Percentiles rank a stretch among this genome's conserved stretches.
Conservation (phyloP, 2,888 invertebrate genomes). For the Heterodera filipjevi region DNA sequence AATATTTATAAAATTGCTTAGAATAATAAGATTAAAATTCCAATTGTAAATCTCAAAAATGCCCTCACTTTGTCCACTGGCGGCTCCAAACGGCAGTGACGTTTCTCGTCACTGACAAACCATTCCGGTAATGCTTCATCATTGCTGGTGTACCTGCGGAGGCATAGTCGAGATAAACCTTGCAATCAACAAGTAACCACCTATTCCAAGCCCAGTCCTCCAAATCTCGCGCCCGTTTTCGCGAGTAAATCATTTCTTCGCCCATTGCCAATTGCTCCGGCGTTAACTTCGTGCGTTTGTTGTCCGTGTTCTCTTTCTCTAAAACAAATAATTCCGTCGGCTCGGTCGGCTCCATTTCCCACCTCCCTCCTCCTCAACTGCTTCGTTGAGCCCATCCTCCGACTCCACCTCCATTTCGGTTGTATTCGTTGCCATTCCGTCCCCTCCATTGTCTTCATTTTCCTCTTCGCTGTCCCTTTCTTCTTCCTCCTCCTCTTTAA, state of each 20-base stretch:
- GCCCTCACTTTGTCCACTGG: slow-evolving; percentile 78
- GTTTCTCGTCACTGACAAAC: slow-evolving; percentile 91
- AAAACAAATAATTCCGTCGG: slow-evolving; percentile 35
- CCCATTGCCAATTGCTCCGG: slow-evolving; percentile 90
- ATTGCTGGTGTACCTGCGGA: slow-evolving; percentile 75
- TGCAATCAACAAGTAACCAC: slow-evolving; percentile 14
- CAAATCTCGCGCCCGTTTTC: slow-evolving; percentile 83
- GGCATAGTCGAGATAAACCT: too few species aligned
- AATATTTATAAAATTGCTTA: not conserved
- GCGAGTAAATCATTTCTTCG: slow-evolving; percentile 84
- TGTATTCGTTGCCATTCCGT: not conserved
- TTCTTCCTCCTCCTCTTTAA: slow-evolving; percentile 29
- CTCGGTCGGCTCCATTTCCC: slow-evolving; percentile 17
- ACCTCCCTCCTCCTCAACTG: slow-evolving; percentile 55
- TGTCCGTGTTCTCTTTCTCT: slow-evolving; percentile 11
- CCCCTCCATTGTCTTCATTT: slow-evolving; percentile 38
- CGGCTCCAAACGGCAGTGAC: slow-evolving; percentile 81
- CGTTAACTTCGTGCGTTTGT: slow-evolving; percentile 69
- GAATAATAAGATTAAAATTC: not conserved
- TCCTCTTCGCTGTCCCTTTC: slow-evolving; percentile 41
- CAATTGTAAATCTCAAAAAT: slow-evolving; percentile 3
- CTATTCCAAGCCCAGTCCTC: slow-evolving; percentile 63
- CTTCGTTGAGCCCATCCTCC: slow-evolving; percentile 36
- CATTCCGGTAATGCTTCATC: slow-evolving; percentile 90
- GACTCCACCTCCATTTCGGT: not conserved